phyloP scores from a whole-genome alignment of 2,113 vertebrate species.

The Bos indicus region DNA sequence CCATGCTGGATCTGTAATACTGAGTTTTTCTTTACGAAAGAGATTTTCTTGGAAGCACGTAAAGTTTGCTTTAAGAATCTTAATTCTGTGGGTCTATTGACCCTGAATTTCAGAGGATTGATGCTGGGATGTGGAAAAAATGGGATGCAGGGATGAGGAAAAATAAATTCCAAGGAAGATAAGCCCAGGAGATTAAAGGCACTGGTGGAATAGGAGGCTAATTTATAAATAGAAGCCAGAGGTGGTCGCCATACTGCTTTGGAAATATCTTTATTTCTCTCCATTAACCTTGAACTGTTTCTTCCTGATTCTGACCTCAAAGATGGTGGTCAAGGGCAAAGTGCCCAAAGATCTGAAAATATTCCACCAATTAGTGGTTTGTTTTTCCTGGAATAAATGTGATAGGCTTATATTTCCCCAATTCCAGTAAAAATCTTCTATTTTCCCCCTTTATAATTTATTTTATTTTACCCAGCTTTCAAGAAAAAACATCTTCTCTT shows the following conservation, averaged over 20 bases:
- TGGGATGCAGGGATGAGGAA: background rate
- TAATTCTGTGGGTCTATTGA: background rate
- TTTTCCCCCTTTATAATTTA: constrained; percentile 45
- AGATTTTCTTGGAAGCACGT: constrained; percentile 27
- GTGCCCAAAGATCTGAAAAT: constrained; percentile 69
- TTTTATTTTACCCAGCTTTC: constrained; percentile 52
- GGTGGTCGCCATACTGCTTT: background rate
- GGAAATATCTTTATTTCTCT: constrained; percentile 36
- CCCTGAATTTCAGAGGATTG: background rate
- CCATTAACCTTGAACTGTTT: constrained; percentile 40
- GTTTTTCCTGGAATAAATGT: constrained; percentile 66
- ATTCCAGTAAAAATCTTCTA: constrained; percentile 60
- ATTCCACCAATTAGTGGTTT: constrained; percentile 69
- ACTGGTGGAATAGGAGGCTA: background rate
- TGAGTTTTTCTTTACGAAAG: constrained; percentile 34
- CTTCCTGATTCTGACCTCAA: constrained; percentile 56
- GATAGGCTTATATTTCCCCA: constrained; percentile 56
- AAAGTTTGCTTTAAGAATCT: background rate
- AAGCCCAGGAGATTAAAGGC: background rate
- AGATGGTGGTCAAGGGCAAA: constrained; percentile 60
- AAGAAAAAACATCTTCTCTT: background rate
- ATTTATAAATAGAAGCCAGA: constrained; percentile 15
- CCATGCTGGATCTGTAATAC: constrained; percentile 14
- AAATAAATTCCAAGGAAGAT: background rate
- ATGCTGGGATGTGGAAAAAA: background rate